Conservation (phyloP, 2,888 invertebrate genomes). For the Cryptops parisi region DNA sequence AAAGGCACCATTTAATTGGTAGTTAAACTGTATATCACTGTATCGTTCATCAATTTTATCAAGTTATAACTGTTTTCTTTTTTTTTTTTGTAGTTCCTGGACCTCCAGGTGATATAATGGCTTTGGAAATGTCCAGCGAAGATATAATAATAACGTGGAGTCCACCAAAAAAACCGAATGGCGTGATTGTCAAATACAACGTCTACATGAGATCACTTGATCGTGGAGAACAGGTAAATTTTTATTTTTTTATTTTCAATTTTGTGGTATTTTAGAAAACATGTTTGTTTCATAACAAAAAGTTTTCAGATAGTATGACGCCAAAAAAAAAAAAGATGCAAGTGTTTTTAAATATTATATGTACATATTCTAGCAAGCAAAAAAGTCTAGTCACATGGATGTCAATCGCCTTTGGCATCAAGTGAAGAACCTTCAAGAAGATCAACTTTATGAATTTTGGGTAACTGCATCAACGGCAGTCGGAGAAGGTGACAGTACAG, state of each 20-base stretch:
- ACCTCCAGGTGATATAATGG: conserved; percentile 17
- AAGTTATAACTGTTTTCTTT: not conserved
- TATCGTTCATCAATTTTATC: not conserved
- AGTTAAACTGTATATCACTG: no score
- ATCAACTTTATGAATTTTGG: conserved; percentile 26
- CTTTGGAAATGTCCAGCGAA: conserved; percentile 15
- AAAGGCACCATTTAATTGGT: no score
- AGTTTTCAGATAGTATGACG: no score
- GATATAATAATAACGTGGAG: conserved; percentile 16
- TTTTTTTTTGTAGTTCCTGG: conserved; percentile 15
- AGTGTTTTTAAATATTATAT: no score
- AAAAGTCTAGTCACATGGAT: conserved; percentile 1
- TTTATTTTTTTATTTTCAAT: no score
- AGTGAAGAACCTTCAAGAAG: conserved; percentile 22
- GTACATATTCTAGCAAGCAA: conserved; percentile 2
- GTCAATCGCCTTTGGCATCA: conserved; percentile 19
- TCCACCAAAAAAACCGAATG: conserved; percentile 16
- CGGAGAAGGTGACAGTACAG: conserved; percentile 28
- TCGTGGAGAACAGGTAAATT: conserved; percentile 12
- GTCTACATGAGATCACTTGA: conserved; percentile 15
- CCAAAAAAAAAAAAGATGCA: not conserved
- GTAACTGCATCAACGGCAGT: conserved; percentile 28
- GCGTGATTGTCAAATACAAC: conserved; percentile 15
- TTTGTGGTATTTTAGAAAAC: no score
- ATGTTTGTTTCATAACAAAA: no score